Evolutionary conservation across 2,888 invertebrate species (phyloP).

Genomic region (Spicauda simplicius): DNA sequence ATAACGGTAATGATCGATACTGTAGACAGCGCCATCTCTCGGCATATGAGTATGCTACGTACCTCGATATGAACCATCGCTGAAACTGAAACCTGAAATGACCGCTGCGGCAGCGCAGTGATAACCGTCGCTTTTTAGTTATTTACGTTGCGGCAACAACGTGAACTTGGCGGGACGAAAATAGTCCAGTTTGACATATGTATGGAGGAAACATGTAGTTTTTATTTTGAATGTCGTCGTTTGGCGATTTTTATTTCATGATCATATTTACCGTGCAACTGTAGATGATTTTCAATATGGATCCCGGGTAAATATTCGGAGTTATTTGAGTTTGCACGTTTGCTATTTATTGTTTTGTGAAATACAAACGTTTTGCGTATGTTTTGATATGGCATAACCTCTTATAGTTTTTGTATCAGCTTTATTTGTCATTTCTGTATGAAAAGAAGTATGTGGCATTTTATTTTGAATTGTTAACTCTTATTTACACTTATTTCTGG

Average conservation of each 20-base stretch:
- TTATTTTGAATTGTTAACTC: neutral
- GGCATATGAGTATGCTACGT: neutral
- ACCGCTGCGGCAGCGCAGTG: conserved; percentile 44
- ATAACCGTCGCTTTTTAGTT: conserved; percentile 52
- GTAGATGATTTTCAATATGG: conserved; percentile 73
- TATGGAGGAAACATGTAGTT: conserved; percentile 80
- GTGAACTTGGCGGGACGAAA: conserved; percentile 80
- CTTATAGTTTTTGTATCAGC: conserved; percentile 50
- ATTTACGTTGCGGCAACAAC: conserved; percentile 68
- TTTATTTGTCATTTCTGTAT: conserved; percentile 42
- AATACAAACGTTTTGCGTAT: conserved; percentile 53
- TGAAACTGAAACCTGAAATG: conserved; percentile 49
- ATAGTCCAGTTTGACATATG: conserved; percentile 83
- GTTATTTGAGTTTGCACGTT: conserved; percentile 48
- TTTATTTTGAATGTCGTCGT: conserved; percentile 74
- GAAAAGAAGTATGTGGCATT: neutral
- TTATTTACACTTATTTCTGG: neutral
- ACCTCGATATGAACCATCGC: conserved; percentile 43
- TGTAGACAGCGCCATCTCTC: conserved; percentile 58
- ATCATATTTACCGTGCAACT: conserved; percentile 55
- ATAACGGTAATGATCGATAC: neutral
- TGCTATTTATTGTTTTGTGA: conserved; percentile 47
- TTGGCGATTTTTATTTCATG: conserved; percentile 67
- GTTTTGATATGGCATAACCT: conserved; percentile 78
- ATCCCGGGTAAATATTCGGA: conserved; percentile 73